A percentile compares a stretch with the other conserved stretches of the same genome.
phyloP scores from a whole-genome alignment of 2,888 invertebrate species.

The Deilephila elpenor region DNA sequence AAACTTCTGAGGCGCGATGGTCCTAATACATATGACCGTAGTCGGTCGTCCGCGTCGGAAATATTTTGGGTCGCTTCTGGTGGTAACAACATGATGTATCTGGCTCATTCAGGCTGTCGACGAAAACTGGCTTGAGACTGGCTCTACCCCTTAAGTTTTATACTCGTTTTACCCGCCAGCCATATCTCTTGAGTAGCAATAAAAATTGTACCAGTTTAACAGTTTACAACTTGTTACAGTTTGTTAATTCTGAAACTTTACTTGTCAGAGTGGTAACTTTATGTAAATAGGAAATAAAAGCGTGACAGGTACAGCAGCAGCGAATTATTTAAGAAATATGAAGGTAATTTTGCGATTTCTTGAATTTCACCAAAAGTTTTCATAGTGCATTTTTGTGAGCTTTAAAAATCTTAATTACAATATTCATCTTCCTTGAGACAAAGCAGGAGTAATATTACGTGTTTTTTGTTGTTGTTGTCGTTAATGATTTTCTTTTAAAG shows the following conservation, averaged over 20 bases:
- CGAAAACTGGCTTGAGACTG: neutral
- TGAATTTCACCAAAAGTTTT: neutral
- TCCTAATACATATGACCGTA: too few species aligned
- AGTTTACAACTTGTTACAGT: constrained; percentile 1
- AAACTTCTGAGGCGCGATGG: too few species aligned
- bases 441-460: too few species aligned
- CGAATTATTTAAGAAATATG: neutral
- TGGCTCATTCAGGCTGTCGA: neutral
- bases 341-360: neutral
- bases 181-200: neutral
- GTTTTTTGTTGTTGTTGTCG: too few species aligned
- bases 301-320: neutral
- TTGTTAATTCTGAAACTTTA: constrained; percentile 2
- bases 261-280: neutral
- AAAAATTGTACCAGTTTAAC: constrained; percentile 1
- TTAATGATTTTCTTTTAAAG: too few species aligned
- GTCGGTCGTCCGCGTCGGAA: too few species aligned
- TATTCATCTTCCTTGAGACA: too few species aligned
- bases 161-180: neutral
- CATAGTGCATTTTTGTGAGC: neutral
- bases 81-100: neutral
- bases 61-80: too few species aligned
- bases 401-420: too few species aligned
- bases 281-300: constrained; percentile 6
- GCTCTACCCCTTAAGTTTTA: neutral